A percentile compares a stretch with the other conserved stretches of the same genome.
phyloP scores from a whole-genome alignment of 2,888 invertebrate genomes.

The Heteropelma amictum region DNA sequence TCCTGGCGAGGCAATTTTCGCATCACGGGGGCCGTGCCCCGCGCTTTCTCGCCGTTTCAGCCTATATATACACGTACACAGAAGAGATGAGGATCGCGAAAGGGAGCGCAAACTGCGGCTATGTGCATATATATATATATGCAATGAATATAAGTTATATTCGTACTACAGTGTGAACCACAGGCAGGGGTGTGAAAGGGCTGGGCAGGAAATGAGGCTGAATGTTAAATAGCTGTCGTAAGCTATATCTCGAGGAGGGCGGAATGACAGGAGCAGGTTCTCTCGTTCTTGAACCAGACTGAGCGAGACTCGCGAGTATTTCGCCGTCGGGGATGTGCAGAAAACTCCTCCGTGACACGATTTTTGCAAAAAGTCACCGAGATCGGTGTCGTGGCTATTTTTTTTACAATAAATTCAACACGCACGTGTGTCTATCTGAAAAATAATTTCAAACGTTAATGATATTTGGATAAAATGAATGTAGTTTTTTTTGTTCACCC shows the following conservation, averaged over 20 bases:
- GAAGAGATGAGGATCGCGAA: conserved; percentile 19
- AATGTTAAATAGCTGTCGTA: conserved; percentile 69
- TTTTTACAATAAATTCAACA: too few species aligned
- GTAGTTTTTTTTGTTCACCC: neutral
- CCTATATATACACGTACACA: conserved; percentile 26
- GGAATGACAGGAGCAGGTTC: conserved; percentile 36
- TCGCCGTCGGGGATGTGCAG: neutral
- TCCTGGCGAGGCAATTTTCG: conserved; percentile 72
- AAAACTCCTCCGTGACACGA: conserved; percentile 19
- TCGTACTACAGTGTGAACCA: neutral
- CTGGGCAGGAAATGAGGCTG: conserved; percentile 68
- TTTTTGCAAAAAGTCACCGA: conserved; percentile 24
- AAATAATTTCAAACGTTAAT: neutral
- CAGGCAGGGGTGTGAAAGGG: conserved; percentile 35
- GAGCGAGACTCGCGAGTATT: neutral
- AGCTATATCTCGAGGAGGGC: conserved; percentile 9
- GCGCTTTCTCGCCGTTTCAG: conserved; percentile 53
- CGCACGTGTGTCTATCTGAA: too few species aligned
- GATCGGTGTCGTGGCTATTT: too few species aligned
- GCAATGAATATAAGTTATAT: neutral
- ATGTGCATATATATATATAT: neutral
- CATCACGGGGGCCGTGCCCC: conserved; percentile 68
- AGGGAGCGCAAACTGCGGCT: conserved; percentile 26
- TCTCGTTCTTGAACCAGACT: neutral
- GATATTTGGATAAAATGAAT: neutral